These are phyloP conservation scores for Bambusicola thoracicus DNA, from an alignment of 2,113 vertebrate genomes.

Conservation along the genomic window DNA sequence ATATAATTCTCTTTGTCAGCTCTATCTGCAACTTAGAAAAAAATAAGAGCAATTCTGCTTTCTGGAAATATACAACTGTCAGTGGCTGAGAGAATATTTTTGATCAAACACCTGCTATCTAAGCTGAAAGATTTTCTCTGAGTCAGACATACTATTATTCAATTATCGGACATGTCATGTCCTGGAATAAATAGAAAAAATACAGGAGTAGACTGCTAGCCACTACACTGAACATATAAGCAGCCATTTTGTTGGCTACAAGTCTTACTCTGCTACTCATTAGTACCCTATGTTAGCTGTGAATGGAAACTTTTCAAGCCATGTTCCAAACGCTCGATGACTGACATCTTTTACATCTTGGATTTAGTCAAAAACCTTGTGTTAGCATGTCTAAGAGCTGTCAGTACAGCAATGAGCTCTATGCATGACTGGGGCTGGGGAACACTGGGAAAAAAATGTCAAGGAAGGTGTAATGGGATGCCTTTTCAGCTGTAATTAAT, in stretches of 20 bases:
- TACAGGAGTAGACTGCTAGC: background rate
- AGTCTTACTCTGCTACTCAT: background rate
- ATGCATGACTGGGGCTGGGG: background rate
- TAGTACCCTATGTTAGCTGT: background rate
- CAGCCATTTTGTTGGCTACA: background rate
- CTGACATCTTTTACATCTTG: background rate
- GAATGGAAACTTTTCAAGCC: background rate
- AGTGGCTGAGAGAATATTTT: background rate
- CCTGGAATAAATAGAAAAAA: background rate
- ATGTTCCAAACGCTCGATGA: background rate
- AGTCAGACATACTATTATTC: background rate
- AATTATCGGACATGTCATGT: background rate
- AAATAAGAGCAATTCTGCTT: background rate
- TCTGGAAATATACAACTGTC: background rate
- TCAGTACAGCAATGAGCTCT: background rate
- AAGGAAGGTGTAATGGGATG: background rate
- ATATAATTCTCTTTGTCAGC: background rate
- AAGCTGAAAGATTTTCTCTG: background rate
- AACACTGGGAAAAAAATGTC: background rate
- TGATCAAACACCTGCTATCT: background rate
- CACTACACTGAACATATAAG: background rate
- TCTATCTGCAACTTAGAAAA: background rate
- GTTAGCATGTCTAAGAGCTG: background rate
- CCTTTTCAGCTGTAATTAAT: background rate
- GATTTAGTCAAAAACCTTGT: background rate